A percentile compares a stretch with the other conserved stretches of the same genome.
phyloP scores from a whole-genome alignment of 2,888 invertebrate genomes.

The Odontothrips loti region DNA sequence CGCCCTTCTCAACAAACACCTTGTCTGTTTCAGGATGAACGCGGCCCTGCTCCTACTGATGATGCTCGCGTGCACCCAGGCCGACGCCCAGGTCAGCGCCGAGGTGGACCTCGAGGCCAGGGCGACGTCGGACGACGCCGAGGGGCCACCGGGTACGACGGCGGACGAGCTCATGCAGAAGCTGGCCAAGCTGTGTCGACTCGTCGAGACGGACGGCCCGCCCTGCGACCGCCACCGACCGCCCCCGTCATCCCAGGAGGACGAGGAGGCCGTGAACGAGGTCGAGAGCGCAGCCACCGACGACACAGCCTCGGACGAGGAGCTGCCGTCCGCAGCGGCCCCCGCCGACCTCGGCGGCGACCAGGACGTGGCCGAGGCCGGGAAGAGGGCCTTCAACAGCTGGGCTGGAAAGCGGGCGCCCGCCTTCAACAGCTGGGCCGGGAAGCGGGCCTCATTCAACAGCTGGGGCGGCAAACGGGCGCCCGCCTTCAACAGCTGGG shows the following conservation, averaged over 20 bases:
- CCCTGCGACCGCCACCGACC: not conserved
- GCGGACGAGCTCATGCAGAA: not conserved
- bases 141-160: not conserved
- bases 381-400: slow-evolving; percentile 9
- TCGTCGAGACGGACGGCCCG: slow-evolving; percentile 12
- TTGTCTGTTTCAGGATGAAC: not conserved
- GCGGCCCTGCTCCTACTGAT: not conserved
- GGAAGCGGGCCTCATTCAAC: slow-evolving; percentile 29
- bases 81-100: not conserved
- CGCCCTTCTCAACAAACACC: too few relatives aligned
- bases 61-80: not conserved
- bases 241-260: not conserved
- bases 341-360: not conserved
- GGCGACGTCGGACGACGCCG: not conserved
- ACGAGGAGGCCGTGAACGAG: not conserved
- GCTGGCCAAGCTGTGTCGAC: slow-evolving; percentile 5
- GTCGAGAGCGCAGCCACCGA: not conserved
- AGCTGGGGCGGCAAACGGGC: not conserved
- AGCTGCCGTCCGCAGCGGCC: not conserved
- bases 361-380: not conserved
- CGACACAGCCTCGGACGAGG: not conserved
- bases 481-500: slow-evolving; percentile 15
- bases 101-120: not conserved
- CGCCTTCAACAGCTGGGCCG: slow-evolving; percentile 33
- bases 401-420: slow-evolving; percentile 30